These are phyloP conservation scores for Phlogophora meticulosa DNA, from an alignment of 2,888 invertebrate species.

Conservation along the genomic window DNA sequence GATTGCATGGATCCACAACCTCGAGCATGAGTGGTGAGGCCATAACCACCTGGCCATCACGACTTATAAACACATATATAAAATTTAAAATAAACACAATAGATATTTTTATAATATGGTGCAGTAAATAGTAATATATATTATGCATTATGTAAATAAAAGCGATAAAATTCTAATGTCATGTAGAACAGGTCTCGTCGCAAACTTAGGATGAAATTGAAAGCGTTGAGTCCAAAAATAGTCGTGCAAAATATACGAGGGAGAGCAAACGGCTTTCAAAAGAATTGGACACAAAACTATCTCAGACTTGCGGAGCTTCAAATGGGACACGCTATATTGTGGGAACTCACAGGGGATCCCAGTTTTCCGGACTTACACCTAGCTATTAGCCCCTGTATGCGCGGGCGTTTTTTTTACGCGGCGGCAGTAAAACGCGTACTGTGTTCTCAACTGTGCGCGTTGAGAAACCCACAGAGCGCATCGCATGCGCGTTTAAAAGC, in stretches of 20 bases:
- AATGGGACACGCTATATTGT: constrained; percentile 61
- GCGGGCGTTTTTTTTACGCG: too few species aligned
- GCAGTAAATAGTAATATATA: constrained; percentile 19
- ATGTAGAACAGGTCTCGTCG: constrained; percentile 50
- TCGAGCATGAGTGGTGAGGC: too few species aligned
- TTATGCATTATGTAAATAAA: constrained; percentile 31
- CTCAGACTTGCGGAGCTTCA: constrained; percentile 47
- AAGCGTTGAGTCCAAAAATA: constrained; percentile 56
- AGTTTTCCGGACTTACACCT: constrained; percentile 48
- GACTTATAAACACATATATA: too few species aligned
- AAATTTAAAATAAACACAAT: neutral
- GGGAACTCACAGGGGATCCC: constrained; percentile 44
- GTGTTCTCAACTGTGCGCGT: too few species aligned
- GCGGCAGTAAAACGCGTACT: too few species aligned
- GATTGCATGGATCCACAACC: too few species aligned
- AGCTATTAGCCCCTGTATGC: constrained; percentile 16
- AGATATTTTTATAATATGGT: constrained; percentile 2
- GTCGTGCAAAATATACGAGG: constrained; percentile 51
- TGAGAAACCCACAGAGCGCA: too few species aligned
- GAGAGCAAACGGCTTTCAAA: constrained; percentile 52
- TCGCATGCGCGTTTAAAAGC: too few species aligned
- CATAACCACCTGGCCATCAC: too few species aligned
- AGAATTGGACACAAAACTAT: constrained; percentile 58
- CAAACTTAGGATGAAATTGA: constrained; percentile 57
- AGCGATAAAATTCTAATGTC: constrained; percentile 43